These are phyloP conservation scores for Lepisosteus oculatus DNA, from an alignment of 2,113 vertebrate genomes.

Conservation along the genomic window DNA sequence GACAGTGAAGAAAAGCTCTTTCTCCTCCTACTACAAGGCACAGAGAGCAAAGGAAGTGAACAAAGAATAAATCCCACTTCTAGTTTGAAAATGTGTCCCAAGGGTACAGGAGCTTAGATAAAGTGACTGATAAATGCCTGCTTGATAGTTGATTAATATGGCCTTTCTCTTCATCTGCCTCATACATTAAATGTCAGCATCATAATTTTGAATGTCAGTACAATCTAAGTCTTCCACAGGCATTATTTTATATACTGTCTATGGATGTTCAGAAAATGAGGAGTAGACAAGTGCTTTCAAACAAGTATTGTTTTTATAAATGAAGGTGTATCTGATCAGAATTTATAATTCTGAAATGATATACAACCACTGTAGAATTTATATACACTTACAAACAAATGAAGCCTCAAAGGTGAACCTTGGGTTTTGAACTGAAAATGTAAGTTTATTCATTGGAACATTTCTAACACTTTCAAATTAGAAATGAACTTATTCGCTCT, in stretches of 20 bases:
- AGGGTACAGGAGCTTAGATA: conserved; percentile 14
- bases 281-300: no score
- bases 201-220: conserved; percentile 39
- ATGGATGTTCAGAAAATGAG: background rate
- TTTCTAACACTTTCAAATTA: no score
- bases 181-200: conserved; percentile 38
- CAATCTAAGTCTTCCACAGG: conserved; percentile 18
- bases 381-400: no score
- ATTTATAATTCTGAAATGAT: no score
- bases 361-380: no score
- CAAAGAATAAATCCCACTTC: conserved; percentile 17
- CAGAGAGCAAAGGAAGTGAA: conserved; percentile 33
- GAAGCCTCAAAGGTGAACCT: no score
- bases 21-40: conserved; percentile 33
- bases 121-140: conserved; percentile 29
- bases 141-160: conserved; percentile 36
- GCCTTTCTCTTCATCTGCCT: conserved; percentile 30
- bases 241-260: conserved; percentile 21
- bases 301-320: no score
- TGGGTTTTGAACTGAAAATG: no score
- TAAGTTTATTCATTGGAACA: no score
- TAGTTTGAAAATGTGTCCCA: conserved; percentile 19
- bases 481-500: no score
- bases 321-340: no score
- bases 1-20: conserved; percentile 22